A percentile compares a stretch with the other conserved stretches of the same genome.
These are phyloP conservation scores for Oncorhynchus keta DNA, from an alignment of 2,113 vertebrate genomes.

Conservation along the genomic window DNA sequence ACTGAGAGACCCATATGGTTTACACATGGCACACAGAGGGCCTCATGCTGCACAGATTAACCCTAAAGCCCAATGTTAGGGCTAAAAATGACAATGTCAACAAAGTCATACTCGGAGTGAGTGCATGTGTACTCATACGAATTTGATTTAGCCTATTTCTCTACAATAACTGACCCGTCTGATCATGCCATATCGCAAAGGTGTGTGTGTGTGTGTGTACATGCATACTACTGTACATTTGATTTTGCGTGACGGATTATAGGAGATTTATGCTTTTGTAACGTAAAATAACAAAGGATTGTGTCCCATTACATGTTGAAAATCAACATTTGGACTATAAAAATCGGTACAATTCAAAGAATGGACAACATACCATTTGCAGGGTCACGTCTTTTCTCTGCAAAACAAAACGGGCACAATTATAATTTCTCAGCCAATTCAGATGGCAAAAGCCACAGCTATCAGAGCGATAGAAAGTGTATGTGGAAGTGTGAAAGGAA, in stretches of 20 bases:
- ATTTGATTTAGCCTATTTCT: no score
- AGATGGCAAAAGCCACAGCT: not conserved
- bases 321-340: not conserved
- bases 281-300: not conserved
- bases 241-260: not conserved
- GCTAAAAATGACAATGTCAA: not conserved
- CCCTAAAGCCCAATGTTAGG: no score
- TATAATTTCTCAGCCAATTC: conserved; percentile 37
- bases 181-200: no score
- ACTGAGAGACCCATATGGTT: conserved; percentile 15
- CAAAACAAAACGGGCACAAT: conserved; percentile 66
- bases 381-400: conserved; percentile 75
- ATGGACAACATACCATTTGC: conserved; percentile 75
- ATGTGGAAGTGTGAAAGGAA: not conserved
- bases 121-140: not conserved
- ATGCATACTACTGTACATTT: not conserved
- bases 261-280: not conserved
- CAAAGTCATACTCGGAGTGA: not conserved
- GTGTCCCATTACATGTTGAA: not conserved
- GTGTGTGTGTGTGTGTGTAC: conserved; percentile 5
- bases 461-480: not conserved
- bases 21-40: conserved; percentile 13
- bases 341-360: not conserved
- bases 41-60: not conserved
- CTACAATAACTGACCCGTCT: not conserved